These are phyloP conservation scores for Meghimatium bilineatum DNA, from an alignment of 2,888 invertebrate species.

Conservation along the genomic window DNA sequence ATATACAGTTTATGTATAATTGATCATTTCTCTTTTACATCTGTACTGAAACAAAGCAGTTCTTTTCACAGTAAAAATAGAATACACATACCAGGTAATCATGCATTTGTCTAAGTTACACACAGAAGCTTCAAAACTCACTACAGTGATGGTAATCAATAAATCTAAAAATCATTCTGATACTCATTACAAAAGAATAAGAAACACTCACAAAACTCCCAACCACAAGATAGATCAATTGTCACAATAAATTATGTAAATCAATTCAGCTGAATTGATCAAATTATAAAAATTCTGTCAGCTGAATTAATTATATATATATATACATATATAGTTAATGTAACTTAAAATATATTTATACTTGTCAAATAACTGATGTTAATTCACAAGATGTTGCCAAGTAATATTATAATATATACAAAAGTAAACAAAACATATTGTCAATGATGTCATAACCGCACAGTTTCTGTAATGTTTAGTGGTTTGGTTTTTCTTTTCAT, in stretches of 20 bases:
- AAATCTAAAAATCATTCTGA: neutral
- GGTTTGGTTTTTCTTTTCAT: slow-evolving; percentile 58
- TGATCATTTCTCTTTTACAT: no score
- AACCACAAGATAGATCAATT: neutral
- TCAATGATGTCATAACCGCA: slow-evolving; percentile 31
- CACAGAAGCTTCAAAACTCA: neutral
- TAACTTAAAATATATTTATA: neutral
- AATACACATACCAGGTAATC: neutral
- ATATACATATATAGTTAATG: no score
- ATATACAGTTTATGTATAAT: no score
- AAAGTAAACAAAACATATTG: neutral
- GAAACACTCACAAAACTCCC: neutral
- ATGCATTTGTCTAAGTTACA: neutral
- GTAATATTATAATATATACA: neutral
- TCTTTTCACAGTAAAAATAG: no score
- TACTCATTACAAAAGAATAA: neutral
- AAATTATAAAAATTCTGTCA: neutral
- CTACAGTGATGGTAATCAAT: neutral
- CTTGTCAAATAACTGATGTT: neutral
- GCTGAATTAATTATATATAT: neutral
- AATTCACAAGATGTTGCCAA: neutral
- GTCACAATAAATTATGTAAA: no score
- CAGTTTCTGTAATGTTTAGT: slow-evolving; percentile 32
- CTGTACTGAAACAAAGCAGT: no score
- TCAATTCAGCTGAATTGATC: no score